These are phyloP conservation scores for Ceratotherium simum DNA, from an alignment of 2,113 vertebrate species.

Conservation along the genomic window DNA sequence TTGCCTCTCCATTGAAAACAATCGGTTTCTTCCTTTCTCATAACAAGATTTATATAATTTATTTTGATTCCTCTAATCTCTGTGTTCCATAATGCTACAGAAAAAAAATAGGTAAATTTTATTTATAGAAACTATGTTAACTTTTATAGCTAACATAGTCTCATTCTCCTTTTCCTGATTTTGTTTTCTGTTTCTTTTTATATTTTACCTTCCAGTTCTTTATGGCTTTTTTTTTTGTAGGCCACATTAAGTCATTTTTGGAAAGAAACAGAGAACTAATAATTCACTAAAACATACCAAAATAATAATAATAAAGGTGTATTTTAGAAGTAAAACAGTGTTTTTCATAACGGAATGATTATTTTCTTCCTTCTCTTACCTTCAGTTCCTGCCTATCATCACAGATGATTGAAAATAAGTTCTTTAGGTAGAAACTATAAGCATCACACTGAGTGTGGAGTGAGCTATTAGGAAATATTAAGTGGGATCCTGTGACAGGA, in stretches of 20 bases:
- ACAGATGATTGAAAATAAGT: not conserved
- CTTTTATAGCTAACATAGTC: not conserved
- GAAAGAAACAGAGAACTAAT: not conserved
- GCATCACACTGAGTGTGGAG: not conserved
- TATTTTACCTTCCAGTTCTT: not conserved
- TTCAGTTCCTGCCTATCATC: not conserved
- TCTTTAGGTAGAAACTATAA: not conserved
- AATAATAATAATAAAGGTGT: not conserved
- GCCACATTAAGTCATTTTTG: not conserved
- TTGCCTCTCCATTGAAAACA: not conserved
- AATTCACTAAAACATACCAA: not conserved
- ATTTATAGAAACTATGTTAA: not conserved
- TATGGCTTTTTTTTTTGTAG: not conserved
- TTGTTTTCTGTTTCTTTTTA: not conserved
- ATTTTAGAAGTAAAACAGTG: not conserved
- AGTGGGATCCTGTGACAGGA: not conserved
- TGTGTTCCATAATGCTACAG: not conserved
- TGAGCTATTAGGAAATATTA: not conserved
- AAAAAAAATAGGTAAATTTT: not conserved
- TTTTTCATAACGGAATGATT: not conserved
- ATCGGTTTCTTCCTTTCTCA: not conserved
- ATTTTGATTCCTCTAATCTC: not conserved
- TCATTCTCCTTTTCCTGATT: not conserved
- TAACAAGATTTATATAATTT: not conserved
- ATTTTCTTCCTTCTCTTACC: not conserved